phyloP scores from a whole-genome alignment of 2,113 vertebrate genomes.

The human (Homo sapiens) region DNA sequence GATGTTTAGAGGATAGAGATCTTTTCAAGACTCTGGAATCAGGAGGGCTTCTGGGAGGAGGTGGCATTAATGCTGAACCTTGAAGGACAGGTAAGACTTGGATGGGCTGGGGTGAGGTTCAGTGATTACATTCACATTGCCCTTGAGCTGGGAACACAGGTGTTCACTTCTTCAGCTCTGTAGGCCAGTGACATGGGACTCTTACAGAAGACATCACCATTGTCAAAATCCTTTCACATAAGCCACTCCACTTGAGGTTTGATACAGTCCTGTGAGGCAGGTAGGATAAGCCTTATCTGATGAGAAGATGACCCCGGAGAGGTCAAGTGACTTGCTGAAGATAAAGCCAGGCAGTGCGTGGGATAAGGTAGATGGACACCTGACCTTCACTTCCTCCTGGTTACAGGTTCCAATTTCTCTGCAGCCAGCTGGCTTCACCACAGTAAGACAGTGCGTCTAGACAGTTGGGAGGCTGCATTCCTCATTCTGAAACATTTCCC shows the following conservation, averaged over 20 bases:
- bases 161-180: neutral
- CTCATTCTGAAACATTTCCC: neutral
- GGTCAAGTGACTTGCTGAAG: neutral
- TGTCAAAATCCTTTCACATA: neutral
- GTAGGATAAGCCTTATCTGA: neutral
- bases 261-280: fast-evolving
- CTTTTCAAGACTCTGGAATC: neutral
- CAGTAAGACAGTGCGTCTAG: fast-evolving
- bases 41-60: neutral
- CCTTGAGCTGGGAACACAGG: neutral
- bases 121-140: neutral
- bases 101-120: neutral
- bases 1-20: neutral
- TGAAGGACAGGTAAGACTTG: neutral
- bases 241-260: neutral
- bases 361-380: neutral
- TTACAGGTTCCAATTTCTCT: neutral
- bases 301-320: neutral
- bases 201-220: neutral
- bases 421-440: neutral
- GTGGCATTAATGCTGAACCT: neutral
- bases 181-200: neutral
- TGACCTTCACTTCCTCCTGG: neutral
- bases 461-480: neutral
- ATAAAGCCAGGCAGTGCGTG: neutral